Conservation (phyloP, 2,888 invertebrate species). For the Neuroscelio doddi region DNA sequence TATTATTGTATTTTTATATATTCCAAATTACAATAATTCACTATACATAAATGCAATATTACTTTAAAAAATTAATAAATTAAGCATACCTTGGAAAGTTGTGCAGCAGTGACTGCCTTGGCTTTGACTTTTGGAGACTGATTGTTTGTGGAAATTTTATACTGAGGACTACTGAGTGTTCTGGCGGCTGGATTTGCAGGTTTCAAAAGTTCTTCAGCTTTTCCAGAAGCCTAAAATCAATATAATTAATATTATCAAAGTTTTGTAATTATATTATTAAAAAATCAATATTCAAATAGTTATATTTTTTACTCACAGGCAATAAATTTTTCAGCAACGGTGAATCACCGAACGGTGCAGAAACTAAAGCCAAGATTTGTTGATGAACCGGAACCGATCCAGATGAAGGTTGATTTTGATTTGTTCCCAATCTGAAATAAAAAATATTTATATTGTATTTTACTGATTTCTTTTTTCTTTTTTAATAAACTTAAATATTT, state of each 20-base stretch:
- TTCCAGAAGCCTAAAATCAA: slow-evolving; percentile 74
- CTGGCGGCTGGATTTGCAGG: slow-evolving; percentile 83
- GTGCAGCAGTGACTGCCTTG: slow-evolving; percentile 66
- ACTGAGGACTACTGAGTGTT: slow-evolving; percentile 75
- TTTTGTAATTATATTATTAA: too few relatives aligned
- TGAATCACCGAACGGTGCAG: slow-evolving; percentile 90
- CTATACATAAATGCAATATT: not conserved
- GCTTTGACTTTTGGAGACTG: slow-evolving; percentile 77
- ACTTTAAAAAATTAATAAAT: not conserved
- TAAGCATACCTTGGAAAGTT: slow-evolving; percentile 66
- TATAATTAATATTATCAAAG: too few relatives aligned
- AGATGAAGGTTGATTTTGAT: slow-evolving; percentile 63
- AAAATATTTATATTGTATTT: too few relatives aligned
- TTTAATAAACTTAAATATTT: not conserved
- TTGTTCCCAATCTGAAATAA: slow-evolving; percentile 55
- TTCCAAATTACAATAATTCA: not conserved
- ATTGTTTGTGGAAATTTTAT: slow-evolving; percentile 76
- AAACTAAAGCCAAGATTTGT: slow-evolving; percentile 82
- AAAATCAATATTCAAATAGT: slow-evolving; percentile 14
- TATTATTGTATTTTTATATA: too few relatives aligned
- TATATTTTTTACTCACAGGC: slow-evolving; percentile 62
- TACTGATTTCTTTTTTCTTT: too few relatives aligned
- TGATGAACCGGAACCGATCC: slow-evolving; percentile 77
- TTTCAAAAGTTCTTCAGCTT: slow-evolving; percentile 80
- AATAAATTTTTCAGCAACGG: slow-evolving; percentile 85